phyloP scores from a whole-genome alignment of 2,888 invertebrate species.

The Arge pagana region DNA sequence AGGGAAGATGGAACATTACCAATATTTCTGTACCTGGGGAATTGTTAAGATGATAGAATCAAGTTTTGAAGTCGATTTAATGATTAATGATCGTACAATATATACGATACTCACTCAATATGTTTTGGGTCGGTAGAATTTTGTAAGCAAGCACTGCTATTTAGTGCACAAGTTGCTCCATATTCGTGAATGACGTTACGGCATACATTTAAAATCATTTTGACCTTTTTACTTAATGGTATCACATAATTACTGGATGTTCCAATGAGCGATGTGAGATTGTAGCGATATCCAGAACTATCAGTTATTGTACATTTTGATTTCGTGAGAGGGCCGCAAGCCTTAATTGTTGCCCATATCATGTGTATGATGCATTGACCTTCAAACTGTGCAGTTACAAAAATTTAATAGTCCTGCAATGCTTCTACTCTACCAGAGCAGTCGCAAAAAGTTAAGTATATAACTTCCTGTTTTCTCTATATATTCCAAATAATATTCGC shows the following conservation, averaged over 20 bases:
- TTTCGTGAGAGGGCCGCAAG: constrained; percentile 35
- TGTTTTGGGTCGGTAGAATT: not conserved
- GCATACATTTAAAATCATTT: constrained; percentile 49
- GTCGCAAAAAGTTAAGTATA: too few relatives aligned
- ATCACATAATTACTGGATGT: constrained; percentile 45
- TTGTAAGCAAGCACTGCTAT: constrained; percentile 37
- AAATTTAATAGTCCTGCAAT: too few relatives aligned
- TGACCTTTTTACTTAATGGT: constrained; percentile 26
- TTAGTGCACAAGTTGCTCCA: constrained; percentile 29
- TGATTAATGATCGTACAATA: constrained; percentile 3
- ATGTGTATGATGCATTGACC: constrained; percentile 37
- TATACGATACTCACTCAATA: not conserved
- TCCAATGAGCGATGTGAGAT: constrained; percentile 41
- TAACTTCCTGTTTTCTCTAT: too few relatives aligned
- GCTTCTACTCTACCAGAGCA: too few relatives aligned
- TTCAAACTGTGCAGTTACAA: constrained; percentile 25
- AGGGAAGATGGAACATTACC: constrained; percentile 26
- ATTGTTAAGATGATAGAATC: not conserved
- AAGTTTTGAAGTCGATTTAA: not conserved
- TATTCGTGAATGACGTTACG: constrained; percentile 44
- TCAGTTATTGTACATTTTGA: constrained; percentile 40
- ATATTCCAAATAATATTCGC: too few relatives aligned
- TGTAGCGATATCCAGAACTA: constrained; percentile 35
- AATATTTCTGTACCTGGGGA: constrained; percentile 27
- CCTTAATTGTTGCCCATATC: constrained; percentile 41